Conservation (phyloP, 1,140 invertebrate species). For the Atta cephalotes region DNA sequence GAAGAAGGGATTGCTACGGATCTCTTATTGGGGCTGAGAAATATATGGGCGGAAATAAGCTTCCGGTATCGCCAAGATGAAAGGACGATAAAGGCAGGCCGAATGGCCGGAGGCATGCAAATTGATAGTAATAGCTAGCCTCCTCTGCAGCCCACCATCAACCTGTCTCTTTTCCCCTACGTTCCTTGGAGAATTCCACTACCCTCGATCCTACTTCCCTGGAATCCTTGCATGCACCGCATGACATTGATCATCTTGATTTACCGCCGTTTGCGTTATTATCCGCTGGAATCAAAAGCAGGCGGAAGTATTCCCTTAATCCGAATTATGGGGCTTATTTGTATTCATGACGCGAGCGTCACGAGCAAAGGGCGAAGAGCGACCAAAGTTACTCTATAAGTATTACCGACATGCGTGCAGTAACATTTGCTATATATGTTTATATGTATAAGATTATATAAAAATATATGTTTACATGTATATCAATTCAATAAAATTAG, state of each 20-base stretch:
- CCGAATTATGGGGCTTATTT: conserved; percentile 53
- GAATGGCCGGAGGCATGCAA: conserved; percentile 79
- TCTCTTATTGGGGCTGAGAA: conserved; percentile 74
- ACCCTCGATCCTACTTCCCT: conserved; percentile 32
- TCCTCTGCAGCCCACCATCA: conserved; percentile 6
- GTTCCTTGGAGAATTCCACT: conserved; percentile 69
- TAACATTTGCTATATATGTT: neutral
- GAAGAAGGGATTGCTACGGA: conserved; percentile 43
- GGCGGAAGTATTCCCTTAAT: conserved; percentile 58
- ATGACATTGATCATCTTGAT: conserved; percentile 76
- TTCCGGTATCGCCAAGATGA: conserved; percentile 75
- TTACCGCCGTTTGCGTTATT: conserved; percentile 72
- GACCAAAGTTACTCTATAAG: conserved; percentile 30
- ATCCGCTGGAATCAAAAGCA: conserved; percentile 58
- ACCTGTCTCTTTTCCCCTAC: conserved; percentile 40
- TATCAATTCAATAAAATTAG: neutral
- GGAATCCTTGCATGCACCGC: conserved; percentile 72
- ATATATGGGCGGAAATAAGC: conserved; percentile 77
- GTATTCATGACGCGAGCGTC: conserved; percentile 43
- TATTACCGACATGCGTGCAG: neutral
- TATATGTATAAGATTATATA: neutral
- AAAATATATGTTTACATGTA: neutral
- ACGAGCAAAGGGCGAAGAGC: neutral
- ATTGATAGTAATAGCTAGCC: conserved; percentile 79
- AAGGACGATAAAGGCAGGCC: conserved; percentile 77